These are phyloP conservation scores for Dicrostonyx torquatus DNA, from an alignment of 2,797 vertebrate species.

Conservation along the genomic window DNA sequence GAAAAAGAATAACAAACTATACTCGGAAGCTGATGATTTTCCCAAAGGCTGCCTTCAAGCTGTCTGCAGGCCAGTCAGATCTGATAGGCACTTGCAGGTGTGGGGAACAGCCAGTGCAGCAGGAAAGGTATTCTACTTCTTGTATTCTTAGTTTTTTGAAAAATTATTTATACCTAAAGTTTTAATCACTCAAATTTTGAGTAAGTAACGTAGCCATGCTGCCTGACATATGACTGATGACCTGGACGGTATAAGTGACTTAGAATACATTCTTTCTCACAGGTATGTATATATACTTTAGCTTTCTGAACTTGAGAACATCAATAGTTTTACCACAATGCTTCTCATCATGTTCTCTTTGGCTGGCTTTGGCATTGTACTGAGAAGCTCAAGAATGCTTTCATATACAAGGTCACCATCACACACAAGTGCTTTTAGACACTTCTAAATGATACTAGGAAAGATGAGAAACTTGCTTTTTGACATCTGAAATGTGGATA, in stretches of 20 bases:
- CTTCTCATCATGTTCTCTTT: background rate
- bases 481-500: background rate
- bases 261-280: background rate
- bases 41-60: background rate
- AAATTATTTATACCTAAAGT: background rate
- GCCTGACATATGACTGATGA: background rate
- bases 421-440: background rate
- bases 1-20: background rate
- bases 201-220: background rate
- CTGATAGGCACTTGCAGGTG: background rate
- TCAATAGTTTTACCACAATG: background rate
- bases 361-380: background rate
- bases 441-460: background rate
- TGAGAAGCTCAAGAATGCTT: background rate
- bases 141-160: background rate
- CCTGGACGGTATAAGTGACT: background rate
- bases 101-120: no score
- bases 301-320: background rate
- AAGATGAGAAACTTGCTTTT: slow-evolving; percentile 7
- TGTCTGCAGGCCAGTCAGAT: background rate
- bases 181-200: background rate
- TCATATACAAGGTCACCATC: background rate
- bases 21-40: background rate
- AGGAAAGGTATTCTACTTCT: background rate
- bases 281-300: background rate